Conservation (phyloP, 2,888 invertebrate genomes). For the Siphlonurus alternatus region DNA sequence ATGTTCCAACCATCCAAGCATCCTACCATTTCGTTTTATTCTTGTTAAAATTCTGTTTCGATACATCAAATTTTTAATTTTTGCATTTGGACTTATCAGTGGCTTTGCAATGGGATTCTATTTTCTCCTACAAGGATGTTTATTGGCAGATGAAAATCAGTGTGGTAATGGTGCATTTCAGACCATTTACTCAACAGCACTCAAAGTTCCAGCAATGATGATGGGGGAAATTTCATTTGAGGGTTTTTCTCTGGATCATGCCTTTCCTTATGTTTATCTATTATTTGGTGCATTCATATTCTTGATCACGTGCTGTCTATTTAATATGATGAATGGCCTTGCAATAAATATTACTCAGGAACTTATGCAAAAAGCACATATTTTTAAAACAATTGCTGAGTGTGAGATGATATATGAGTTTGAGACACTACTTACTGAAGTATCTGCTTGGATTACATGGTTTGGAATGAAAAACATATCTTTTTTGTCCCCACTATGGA, state of each 20-base stretch:
- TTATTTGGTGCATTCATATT: conserved; percentile 2
- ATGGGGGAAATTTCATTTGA: background rate
- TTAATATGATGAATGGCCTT: conserved; percentile 1
- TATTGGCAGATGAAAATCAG: background rate
- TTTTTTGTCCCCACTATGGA: background rate
- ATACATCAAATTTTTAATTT: background rate
- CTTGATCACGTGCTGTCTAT: background rate
- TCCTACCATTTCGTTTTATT: background rate
- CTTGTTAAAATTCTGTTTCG: background rate
- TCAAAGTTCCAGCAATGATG: background rate
- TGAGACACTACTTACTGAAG: background rate
- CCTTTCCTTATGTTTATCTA: background rate
- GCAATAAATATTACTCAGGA: background rate
- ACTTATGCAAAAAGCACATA: background rate
- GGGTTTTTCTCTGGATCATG: background rate
- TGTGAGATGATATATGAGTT: background rate
- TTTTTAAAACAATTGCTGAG: background rate
- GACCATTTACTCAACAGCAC: background rate
- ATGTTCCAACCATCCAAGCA: background rate
- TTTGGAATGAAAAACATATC: background rate
- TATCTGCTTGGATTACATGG: background rate
- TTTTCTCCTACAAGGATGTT: background rate
- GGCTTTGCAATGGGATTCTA: background rate
- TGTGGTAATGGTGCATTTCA: background rate
- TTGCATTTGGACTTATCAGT: background rate